Conservation (phyloP, 2,888 invertebrate species). For the Macaria liturata region DNA sequence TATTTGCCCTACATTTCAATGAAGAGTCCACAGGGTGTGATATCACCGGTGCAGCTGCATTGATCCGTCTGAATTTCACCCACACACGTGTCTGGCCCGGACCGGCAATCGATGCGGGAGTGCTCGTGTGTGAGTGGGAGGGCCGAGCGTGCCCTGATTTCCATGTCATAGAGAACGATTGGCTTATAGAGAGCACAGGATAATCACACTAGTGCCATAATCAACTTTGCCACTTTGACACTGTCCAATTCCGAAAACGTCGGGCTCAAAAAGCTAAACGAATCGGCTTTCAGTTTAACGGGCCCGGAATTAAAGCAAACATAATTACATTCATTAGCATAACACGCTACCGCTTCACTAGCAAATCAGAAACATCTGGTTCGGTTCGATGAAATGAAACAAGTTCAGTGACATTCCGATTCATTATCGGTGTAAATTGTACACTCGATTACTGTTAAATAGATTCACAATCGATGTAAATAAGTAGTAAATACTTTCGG, state of each 20-base stretch:
- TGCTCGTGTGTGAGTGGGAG: conserved; percentile 30
- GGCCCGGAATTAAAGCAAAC: conserved; percentile 21
- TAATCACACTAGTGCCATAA: conserved; percentile 19
- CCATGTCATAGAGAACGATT: conserved; percentile 28
- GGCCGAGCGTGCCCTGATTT: conserved; percentile 33
- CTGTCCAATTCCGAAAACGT: background rate
- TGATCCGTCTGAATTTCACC: conserved; percentile 33
- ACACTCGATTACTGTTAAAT: conserved; percentile 21
- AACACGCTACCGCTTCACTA: conserved; percentile 33
- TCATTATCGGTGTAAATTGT: conserved; percentile 32
- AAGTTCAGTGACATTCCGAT: conserved; percentile 40
- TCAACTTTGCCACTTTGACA: conserved; percentile 10
- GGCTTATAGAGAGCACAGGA: conserved; percentile 10
- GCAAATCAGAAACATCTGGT: conserved; percentile 39
- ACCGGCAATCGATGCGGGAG: conserved; percentile 29
- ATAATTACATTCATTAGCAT: conserved; percentile 33
- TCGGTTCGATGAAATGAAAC: conserved; percentile 38
- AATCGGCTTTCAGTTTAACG: conserved; percentile 16
- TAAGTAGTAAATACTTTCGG: no score
- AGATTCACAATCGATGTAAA: background rate
- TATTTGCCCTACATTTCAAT: no score
- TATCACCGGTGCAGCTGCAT: conserved; percentile 34
- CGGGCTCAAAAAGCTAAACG: conserved; percentile 2
- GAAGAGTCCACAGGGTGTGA: no score
- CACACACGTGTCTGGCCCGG: conserved; percentile 24